Conservation (phyloP, 2,888 invertebrate genomes). For the Dynastes hyllus region DNA sequence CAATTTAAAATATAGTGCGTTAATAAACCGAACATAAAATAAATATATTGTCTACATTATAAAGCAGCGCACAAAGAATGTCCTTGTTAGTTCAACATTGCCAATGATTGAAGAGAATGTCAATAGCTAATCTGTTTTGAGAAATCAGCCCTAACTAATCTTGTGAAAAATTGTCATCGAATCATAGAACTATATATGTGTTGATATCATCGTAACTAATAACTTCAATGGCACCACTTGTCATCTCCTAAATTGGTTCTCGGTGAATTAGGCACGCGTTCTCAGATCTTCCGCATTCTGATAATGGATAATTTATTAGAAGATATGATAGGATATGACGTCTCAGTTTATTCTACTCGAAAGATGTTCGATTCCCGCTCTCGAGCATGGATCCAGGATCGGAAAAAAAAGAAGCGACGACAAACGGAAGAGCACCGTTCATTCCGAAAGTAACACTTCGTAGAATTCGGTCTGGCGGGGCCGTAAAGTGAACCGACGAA, state of each 20-base stretch:
- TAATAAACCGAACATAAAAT: too few relatives aligned
- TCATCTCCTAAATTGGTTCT: background rate
- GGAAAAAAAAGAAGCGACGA: slow-evolving; percentile 18
- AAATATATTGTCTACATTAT: too few relatives aligned
- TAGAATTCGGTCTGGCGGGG: slow-evolving; percentile 27
- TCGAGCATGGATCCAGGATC: background rate
- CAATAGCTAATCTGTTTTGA: too few relatives aligned
- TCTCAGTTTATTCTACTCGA: slow-evolving; percentile 32
- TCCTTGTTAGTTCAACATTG: too few relatives aligned
- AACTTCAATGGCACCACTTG: slow-evolving; percentile 5
- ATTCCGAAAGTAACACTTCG: background rate
- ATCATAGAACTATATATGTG: background rate
- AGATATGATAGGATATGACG: slow-evolving; percentile 29
- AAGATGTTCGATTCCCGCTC: slow-evolving; percentile 1
- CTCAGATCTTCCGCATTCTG: slow-evolving; percentile 1
- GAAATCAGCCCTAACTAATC: too few relatives aligned
- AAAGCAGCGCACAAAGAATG: too few relatives aligned
- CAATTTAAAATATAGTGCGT: too few relatives aligned
- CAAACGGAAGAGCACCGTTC: slow-evolving; percentile 27
- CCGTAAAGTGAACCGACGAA: slow-evolving; percentile 43
- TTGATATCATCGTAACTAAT: background rate
- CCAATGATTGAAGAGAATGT: too few relatives aligned
- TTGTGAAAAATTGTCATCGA: too few relatives aligned
- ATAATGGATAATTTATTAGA: slow-evolving; percentile 37
- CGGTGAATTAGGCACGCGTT: slow-evolving; percentile 26